phyloP scores from a whole-genome alignment of 2,113 vertebrate species.

The Pundamilia nyererei region DNA sequence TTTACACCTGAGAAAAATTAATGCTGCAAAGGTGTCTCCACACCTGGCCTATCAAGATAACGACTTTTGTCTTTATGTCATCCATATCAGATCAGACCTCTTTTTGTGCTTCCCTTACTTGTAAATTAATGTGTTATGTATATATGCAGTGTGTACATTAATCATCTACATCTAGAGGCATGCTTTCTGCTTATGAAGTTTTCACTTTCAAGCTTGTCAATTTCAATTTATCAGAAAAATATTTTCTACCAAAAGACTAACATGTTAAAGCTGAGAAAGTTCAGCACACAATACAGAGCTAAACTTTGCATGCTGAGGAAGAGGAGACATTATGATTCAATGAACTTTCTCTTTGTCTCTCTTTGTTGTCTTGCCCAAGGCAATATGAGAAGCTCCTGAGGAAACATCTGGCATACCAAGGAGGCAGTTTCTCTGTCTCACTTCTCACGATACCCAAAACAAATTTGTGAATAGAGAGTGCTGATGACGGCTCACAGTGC shows the following conservation, averaged over 20 bases:
- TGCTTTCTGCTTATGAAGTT: neutral
- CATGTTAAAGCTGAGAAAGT: neutral
- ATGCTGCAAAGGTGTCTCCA: neutral
- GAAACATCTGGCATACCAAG: constrained; percentile 62
- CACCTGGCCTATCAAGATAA: neutral
- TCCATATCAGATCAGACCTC: neutral
- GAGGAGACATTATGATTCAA: constrained; percentile 40
- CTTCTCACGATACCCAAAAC: constrained; percentile 21
- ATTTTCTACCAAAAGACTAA: neutral
- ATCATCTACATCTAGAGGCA: neutral
- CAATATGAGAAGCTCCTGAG: constrained; percentile 47
- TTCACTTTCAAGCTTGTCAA: neutral
- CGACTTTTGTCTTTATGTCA: neutral
- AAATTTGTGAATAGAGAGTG: neutral
- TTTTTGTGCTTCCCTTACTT: neutral
- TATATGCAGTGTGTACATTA: neutral
- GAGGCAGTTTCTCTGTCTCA: constrained; percentile 18
- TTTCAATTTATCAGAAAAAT: neutral
- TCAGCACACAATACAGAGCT: neutral
- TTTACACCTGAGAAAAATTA: neutral
- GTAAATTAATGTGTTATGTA: too few relatives aligned
- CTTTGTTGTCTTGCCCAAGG: constrained; percentile 48
- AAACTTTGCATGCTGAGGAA: neutral
- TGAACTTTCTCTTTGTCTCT: constrained; percentile 27
- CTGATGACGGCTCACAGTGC: neutral